Conservation (phyloP, 2,888 invertebrate genomes). For the Margaritifera margaritifera region DNA sequence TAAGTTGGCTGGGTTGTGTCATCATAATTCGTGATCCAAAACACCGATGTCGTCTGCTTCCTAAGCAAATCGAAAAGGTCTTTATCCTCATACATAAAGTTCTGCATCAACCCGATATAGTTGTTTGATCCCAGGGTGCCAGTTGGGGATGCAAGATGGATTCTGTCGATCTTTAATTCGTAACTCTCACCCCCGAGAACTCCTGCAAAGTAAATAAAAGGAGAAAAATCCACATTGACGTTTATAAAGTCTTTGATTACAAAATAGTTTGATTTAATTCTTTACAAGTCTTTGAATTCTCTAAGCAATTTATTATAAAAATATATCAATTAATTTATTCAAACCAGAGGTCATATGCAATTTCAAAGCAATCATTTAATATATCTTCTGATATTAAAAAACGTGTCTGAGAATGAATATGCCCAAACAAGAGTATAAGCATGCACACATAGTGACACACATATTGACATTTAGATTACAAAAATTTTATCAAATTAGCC, state of each 20-base stretch:
- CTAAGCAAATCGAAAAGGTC: constrained; percentile 48
- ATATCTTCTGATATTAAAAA: too few species aligned
- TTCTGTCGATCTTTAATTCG: constrained; percentile 45
- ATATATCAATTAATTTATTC: too few species aligned
- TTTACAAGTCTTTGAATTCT: too few species aligned
- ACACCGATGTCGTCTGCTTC: constrained; percentile 22
- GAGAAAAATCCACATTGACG: neutral
- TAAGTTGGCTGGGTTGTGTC: constrained; percentile 42
- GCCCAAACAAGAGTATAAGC: too few species aligned
- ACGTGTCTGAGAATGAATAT: too few species aligned
- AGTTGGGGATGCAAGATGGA: constrained; percentile 49
- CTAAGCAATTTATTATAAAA: too few species aligned
- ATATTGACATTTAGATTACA: too few species aligned
- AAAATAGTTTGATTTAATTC: too few species aligned
- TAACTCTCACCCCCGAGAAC: constrained; percentile 52
- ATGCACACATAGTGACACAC: too few species aligned
- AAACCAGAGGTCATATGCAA: too few species aligned
- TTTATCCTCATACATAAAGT: constrained; percentile 50
- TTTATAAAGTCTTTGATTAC: neutral
- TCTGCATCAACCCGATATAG: constrained; percentile 62
- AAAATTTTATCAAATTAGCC: too few species aligned
- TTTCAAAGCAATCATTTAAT: too few species aligned
- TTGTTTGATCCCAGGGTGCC: constrained; percentile 19
- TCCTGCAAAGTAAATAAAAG: constrained; percentile 27
- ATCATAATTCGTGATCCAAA: constrained; percentile 29